Evolutionary conservation across 2,113 vertebrate species (phyloP).

Genomic region (Progne subis): DNA sequence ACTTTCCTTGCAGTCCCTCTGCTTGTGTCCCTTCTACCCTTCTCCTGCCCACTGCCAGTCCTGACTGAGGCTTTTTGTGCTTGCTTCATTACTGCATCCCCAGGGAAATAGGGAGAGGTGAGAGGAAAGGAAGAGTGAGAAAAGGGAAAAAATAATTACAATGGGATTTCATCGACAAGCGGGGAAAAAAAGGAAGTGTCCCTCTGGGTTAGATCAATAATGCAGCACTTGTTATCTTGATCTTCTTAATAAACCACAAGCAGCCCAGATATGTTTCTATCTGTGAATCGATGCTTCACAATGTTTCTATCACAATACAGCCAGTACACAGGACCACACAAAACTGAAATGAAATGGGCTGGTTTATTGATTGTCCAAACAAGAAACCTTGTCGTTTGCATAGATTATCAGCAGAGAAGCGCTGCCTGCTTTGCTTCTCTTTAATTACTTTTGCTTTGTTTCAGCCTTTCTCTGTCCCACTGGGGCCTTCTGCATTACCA

Average conservation of each 20-base stretch:
- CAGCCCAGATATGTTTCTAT: conserved; percentile 50
- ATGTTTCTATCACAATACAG: conserved; percentile 38
- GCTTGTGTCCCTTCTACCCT: background rate
- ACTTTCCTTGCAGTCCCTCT: background rate
- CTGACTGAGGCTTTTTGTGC: background rate
- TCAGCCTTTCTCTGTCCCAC: background rate
- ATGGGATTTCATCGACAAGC: conserved; percentile 7
- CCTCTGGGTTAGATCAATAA: conserved; percentile 69
- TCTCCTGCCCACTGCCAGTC: background rate
- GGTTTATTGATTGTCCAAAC: conserved; percentile 54
- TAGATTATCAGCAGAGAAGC: conserved; percentile 37
- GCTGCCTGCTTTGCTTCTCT: background rate
- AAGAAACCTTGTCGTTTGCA: conserved; percentile 18
- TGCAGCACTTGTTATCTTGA: conserved; percentile 71
- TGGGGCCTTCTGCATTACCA: background rate
- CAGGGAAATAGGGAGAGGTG: background rate
- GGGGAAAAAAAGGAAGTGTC: conserved; percentile 24
- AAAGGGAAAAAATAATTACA: conserved; percentile 56
- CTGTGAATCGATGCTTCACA: conserved; percentile 50
- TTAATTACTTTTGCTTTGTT: conserved; percentile 54
- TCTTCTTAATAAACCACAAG: conserved; percentile 69
- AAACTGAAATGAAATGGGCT: conserved; percentile 31
- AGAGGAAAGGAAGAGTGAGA: conserved; percentile 12
- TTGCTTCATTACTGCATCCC: conserved; percentile 4
- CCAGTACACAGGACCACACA: background rate